Evolutionary conservation across 1,140 invertebrate genomes (phyloP).

Genomic region (Hesperophylax magnus): DNA sequence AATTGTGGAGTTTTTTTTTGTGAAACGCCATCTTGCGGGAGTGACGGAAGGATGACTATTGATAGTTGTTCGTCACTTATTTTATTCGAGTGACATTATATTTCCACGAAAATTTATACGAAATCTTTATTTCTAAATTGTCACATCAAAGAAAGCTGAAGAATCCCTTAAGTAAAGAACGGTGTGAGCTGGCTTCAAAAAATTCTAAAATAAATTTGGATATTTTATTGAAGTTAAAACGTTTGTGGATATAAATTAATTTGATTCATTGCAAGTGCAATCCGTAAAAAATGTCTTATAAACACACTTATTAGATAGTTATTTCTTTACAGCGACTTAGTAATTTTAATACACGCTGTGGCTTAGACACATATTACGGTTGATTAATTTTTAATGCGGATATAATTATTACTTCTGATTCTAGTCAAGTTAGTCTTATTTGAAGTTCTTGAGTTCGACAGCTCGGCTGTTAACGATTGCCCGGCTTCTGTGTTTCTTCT

Average conservation of each 20-base stretch:
- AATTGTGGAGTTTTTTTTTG: neutral
- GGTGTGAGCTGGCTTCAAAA: neutral
- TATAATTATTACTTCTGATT: too few relatives aligned
- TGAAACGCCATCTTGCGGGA: conserved; percentile 7
- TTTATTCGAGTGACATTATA: conserved; percentile 42
- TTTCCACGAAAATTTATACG: conserved; percentile 50
- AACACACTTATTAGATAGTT: too few relatives aligned
- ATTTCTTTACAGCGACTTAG: too few relatives aligned
- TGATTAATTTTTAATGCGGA: too few relatives aligned
- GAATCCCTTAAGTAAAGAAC: neutral
- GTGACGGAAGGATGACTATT: conserved; percentile 35
- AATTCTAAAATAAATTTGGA: neutral
- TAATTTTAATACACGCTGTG: too few relatives aligned
- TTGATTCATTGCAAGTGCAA: neutral
- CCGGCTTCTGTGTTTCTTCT: too few relatives aligned
- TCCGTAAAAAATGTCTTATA: too few relatives aligned
- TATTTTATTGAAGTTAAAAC: neutral
- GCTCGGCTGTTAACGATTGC: too few relatives aligned
- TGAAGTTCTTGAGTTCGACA: too few relatives aligned
- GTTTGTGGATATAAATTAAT: neutral
- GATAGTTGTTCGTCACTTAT: conserved; percentile 39
- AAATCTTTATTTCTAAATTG: conserved; percentile 28
- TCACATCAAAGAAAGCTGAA: neutral
- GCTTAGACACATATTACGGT: too few relatives aligned
- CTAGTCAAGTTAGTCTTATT: too few relatives aligned